Percentiles rank a stretch among this genome's conserved stretches.
phyloP scores from a whole-genome alignment of 2,888 invertebrate genomes.

The Caenorhabditis sp. region DNA sequence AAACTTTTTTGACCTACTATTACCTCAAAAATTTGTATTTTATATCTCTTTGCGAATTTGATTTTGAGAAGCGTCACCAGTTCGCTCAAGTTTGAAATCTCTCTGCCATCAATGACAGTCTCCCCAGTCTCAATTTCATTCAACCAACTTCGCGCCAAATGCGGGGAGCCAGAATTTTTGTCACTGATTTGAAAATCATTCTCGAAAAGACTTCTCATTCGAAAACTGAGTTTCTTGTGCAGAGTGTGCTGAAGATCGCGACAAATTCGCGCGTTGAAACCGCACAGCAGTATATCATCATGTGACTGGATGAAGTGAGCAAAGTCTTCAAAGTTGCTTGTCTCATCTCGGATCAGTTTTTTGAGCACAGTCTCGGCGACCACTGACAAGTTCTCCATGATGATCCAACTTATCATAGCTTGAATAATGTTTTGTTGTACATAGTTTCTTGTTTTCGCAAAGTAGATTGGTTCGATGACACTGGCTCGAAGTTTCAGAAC shows the following conservation, averaged over 20 bases:
- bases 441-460: conserved; percentile 13
- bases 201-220: conserved; percentile 19
- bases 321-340: conserved; percentile 33
- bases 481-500: conserved; percentile 14
- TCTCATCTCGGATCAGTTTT: conserved; percentile 17
- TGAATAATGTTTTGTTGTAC: conserved; percentile 13
- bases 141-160: conserved; percentile 11
- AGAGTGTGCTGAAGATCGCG: conserved; percentile 7
- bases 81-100: conserved; percentile 17
- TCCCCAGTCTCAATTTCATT: conserved; percentile 8
- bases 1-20: background rate
- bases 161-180: background rate
- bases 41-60: conserved; percentile 23
- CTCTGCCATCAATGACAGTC: conserved; percentile 17
- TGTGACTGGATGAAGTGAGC: conserved; percentile 26
- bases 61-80: conserved; percentile 19
- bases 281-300: conserved; percentile 31
- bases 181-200: conserved; percentile 4
- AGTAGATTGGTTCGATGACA: conserved; percentile 30
- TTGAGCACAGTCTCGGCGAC: conserved; percentile 33
- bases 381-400: conserved; percentile 23
- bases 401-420: conserved; percentile 36
- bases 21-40: conserved; percentile 21
- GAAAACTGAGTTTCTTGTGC: conserved; percentile 4
- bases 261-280: conserved; percentile 24